A percentile compares a stretch with the other conserved stretches of the same genome.
phyloP scores from a whole-genome alignment of 2,797 vertebrate species.

The Limosa lapponica region DNA sequence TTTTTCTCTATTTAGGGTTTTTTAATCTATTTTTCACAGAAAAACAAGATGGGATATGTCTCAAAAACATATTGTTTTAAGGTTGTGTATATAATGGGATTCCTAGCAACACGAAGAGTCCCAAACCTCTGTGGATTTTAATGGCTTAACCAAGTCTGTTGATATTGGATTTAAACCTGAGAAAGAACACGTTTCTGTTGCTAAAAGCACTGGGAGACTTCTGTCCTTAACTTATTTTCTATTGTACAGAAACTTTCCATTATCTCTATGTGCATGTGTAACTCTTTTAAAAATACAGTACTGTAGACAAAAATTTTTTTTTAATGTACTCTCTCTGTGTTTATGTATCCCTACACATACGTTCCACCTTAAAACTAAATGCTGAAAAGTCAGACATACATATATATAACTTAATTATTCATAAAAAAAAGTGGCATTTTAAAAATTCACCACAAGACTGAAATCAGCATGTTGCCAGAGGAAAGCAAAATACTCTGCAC shows the following conservation, averaged over 20 bases:
- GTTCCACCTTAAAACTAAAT: background rate
- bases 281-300: background rate
- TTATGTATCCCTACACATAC: background rate
- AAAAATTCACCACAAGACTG: background rate
- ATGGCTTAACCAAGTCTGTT: background rate
- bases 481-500: background rate
- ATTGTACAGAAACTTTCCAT: background rate
- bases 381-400: background rate
- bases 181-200: background rate
- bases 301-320: background rate
- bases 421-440: background rate
- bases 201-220: background rate
- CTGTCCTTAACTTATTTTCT: background rate
- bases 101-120: constrained; percentile 1
- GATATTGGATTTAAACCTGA: background rate
- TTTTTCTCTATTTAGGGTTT: background rate
- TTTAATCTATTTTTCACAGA: background rate
- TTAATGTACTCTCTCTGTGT: background rate
- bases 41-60: background rate
- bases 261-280: background rate
- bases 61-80: background rate
- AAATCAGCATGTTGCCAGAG: background rate
- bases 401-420: background rate
- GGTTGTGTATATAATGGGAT: background rate
- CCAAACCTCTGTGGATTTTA: constrained; percentile 5